A percentile compares a stretch with the other conserved stretches of the same genome.
Evolutionary conservation across 2,797 vertebrate species (phyloP).

Genomic region (Sebastes itinus): DNA sequence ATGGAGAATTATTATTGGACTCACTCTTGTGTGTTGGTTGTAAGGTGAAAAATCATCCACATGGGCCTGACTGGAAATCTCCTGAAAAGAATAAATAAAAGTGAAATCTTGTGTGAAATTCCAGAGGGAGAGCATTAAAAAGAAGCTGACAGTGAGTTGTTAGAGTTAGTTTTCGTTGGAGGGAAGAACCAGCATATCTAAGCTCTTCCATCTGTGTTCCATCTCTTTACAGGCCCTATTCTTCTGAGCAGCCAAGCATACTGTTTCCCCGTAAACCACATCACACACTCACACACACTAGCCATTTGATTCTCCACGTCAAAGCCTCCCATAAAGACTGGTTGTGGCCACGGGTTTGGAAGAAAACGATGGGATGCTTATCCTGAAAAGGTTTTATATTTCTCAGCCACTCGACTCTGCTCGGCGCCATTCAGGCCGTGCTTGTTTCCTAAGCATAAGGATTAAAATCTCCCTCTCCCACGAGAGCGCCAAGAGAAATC

Average conservation of each 20-base stretch:
- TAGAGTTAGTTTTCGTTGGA: conserved; percentile 2
- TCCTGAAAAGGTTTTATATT: conserved; percentile 56
- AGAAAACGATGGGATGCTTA: conserved; percentile 23
- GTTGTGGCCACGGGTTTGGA: conserved; percentile 33
- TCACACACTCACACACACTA: background rate
- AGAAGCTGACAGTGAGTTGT: background rate
- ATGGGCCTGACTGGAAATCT: background rate
- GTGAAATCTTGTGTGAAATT: background rate
- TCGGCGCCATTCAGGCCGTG: conserved; percentile 38
- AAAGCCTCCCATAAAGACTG: conserved; percentile 20
- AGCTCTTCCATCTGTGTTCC: conserved; percentile 47
- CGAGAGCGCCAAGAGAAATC: conserved; percentile 45
- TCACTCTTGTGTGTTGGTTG: conserved; percentile 10
- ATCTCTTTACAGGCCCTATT: conserved; percentile 22
- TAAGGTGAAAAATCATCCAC: background rate
- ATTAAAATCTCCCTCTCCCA: conserved; percentile 51
- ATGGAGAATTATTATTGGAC: conserved; percentile 5
- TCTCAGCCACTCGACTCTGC: conserved; percentile 35
- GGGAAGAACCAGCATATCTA: conserved; percentile 1
- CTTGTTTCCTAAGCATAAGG: conserved; percentile 54
- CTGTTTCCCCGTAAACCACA: conserved; percentile 20
- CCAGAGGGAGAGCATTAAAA: background rate
- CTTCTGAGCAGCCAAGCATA: conserved; percentile 23
- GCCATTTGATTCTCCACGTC: conserved; percentile 5
- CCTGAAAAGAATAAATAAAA: background rate